Base-by-base conservation (phyloP, 1,140 invertebrate species). In the Penaeus indicus region DNA sequence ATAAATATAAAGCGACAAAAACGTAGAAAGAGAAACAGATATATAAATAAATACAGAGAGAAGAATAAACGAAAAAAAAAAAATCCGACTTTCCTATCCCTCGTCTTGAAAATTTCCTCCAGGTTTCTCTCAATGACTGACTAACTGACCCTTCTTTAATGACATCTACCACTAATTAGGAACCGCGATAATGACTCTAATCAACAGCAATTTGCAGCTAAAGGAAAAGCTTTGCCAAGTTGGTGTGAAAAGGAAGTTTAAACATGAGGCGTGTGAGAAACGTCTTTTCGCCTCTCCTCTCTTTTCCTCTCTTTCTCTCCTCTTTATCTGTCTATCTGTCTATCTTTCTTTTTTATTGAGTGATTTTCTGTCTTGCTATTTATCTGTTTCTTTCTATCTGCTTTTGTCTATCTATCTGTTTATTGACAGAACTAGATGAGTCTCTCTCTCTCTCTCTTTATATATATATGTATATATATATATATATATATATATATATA, bases 401-500 rank as follows among this genome's bases (percentile, higher is more conserved):
- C 38, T 78, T 25, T 38, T 78, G 7, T 42, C 75, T 78, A 25
- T 78, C 75, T 78, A 8, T 78, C 32, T 78, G 0, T 25, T 22
- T 21, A 64, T 21, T 64, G 16, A 16, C 11, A 16, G 4, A 63
- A 8, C 61, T 1, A 32, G 21, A 63, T 32, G 18, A 60, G 3
- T 63, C 82, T 32, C 25, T 84, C 22, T 63, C 63, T 38, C 54
- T 32, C 27, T 27, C 69, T 75, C 27, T 75, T n/a, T 7, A 32
- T 32, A 32, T 75, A 75, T 75, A 75, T 75, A 75, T 75, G 32
- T 75, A 75, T 75, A 75, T 75, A 75, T 75, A 75, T 75, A 75
- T 75, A 75, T 75, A 75, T 25, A 75, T 75, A 75, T 75, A 75
- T 75, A 75, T 75, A 75, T 72, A 72, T 72, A 75, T 27, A 75